phyloP scores from a whole-genome alignment of 1,140 invertebrate genomes.

The Samia ricini region DNA sequence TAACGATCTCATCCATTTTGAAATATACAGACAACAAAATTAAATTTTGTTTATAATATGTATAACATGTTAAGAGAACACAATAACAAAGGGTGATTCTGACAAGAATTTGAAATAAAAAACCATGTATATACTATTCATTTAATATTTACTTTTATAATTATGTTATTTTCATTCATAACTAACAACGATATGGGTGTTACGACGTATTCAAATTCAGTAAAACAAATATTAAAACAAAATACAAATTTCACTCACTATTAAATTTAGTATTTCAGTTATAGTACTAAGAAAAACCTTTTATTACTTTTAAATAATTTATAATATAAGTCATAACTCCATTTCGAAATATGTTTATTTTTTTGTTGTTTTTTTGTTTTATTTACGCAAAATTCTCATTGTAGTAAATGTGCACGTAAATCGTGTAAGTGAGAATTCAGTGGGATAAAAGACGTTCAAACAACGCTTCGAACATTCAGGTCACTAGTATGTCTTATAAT shows the following conservation, averaged over 20 bases:
- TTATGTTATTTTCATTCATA: constrained; percentile 78
- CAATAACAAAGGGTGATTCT: not conserved
- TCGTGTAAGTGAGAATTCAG: constrained; percentile 73
- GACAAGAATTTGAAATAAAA: constrained; percentile 50
- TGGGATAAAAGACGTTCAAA: constrained; percentile 65
- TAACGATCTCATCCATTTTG: too few relatives aligned
- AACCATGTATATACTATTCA: constrained; percentile 72
- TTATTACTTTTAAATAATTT: constrained; percentile 76
- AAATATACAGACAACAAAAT: too few relatives aligned
- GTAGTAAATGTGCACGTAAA: constrained; percentile 67
- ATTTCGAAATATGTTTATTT: constrained; percentile 68
- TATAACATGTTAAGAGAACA: too few relatives aligned
- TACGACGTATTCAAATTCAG: constrained; percentile 76
- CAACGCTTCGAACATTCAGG: constrained; percentile 75
- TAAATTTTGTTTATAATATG: too few relatives aligned
- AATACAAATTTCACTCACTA: constrained; percentile 77
- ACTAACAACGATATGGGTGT: constrained; percentile 78
- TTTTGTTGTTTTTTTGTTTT: too few relatives aligned
- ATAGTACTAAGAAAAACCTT: constrained; percentile 73
- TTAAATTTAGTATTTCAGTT: constrained; percentile 77
- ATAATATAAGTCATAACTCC: constrained; percentile 71
- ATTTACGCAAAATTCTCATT: constrained; percentile 63
- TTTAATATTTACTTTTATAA: constrained; percentile 78
- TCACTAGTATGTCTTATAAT: constrained; percentile 76
- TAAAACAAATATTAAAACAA: constrained; percentile 76